Conservation (phyloP, 1,140 invertebrate genomes). For the Drosophila fuyamai region DNA sequence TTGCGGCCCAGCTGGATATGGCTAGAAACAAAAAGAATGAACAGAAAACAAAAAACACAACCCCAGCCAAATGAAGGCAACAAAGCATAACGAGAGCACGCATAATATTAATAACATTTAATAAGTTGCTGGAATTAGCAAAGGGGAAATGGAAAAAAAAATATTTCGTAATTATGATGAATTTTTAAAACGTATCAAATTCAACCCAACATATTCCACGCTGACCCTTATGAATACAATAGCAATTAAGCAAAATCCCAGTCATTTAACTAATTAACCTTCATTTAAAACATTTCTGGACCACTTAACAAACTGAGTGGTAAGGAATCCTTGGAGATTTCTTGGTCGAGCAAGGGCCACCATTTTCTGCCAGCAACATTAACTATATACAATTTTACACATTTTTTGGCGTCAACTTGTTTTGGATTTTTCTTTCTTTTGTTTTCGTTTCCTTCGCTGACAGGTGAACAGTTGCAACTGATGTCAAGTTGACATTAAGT, state of each 20-base stretch:
- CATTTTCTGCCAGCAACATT: conserved; percentile 14
- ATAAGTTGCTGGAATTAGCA: conserved; percentile 76
- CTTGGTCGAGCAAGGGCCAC: background rate
- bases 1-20: conserved; percentile 68
- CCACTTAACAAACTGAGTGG: conserved; percentile 8
- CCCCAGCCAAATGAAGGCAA: conserved; percentile 11
- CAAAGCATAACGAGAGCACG: conserved; percentile 41
- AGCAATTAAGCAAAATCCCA: conserved; percentile 22
- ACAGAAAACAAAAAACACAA: conserved; percentile 24
- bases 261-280: conserved; percentile 26
- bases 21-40: conserved; percentile 27
- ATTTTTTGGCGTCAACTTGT: conserved; percentile 14
- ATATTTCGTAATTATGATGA: conserved; percentile 65
- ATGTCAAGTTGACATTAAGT: conserved; percentile 63
- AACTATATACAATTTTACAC: conserved; percentile 32
- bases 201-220: conserved; percentile 17
- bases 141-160: background rate
- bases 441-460: conserved; percentile 19
- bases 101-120: conserved; percentile 79
- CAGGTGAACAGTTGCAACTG: conserved; percentile 53
- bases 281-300: conserved; percentile 19
- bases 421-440: conserved; percentile 7
- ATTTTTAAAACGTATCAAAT: conserved; percentile 36
- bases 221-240: conserved; percentile 13
- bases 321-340: background rate